phyloP scores from a whole-genome alignment of 2,797 vertebrate genomes.

The Halcyon smyrnensis region DNA sequence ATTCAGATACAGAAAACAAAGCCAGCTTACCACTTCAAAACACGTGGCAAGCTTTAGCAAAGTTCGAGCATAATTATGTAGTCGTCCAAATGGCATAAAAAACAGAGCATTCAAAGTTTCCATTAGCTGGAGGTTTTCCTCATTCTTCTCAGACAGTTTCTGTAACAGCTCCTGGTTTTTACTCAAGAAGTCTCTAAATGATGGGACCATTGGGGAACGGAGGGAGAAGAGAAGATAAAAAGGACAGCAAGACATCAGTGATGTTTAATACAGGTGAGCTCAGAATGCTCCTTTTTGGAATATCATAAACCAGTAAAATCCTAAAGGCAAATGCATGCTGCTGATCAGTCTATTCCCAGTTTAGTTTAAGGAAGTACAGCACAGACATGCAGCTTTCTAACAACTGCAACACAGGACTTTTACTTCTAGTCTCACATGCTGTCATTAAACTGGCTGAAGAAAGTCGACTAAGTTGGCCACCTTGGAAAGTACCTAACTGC shows the following conservation, averaged over 20 bases:
- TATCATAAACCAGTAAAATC: neutral
- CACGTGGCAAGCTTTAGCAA: slow-evolving; percentile 93
- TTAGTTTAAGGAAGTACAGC: neutral
- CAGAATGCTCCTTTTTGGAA: neutral
- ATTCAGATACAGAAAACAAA: neutral
- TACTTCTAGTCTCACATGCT: neutral
- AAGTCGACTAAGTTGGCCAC: neutral
- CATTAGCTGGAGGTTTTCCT: slow-evolving; percentile 82
- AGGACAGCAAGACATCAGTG: neutral
- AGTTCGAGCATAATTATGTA: slow-evolving; percentile 88
- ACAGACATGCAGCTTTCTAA: neutral
- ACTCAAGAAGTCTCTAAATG: slow-evolving; percentile 87
- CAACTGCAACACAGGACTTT: neutral
- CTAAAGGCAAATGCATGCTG: neutral
- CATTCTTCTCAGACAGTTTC: slow-evolving; percentile 85
- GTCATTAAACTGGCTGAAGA: neutral
- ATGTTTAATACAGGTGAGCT: neutral
- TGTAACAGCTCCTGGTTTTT: slow-evolving; percentile 90
- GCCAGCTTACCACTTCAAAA: slow-evolving; percentile 91
- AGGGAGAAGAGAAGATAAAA: neutral
- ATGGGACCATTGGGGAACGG: neutral
- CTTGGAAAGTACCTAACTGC: neutral
- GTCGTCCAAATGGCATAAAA: slow-evolving; percentile 87
- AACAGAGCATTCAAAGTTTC: slow-evolving; percentile 89
- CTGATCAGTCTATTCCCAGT: neutral